These are phyloP conservation scores for Epinotia nisella DNA, from an alignment of 2,888 invertebrate species.

Conservation along the genomic window DNA sequence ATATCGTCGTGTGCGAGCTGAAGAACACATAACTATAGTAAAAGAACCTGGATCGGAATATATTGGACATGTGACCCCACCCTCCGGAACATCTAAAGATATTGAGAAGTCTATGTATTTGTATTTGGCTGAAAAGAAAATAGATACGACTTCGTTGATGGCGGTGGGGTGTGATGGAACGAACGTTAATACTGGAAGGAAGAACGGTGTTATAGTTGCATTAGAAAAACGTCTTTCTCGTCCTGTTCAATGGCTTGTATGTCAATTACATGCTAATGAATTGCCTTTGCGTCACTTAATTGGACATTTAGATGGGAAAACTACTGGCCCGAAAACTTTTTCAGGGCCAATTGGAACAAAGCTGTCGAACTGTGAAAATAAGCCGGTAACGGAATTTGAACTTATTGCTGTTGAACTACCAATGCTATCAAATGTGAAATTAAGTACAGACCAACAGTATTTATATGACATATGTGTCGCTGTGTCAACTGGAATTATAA, in stretches of 20 bases:
- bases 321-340: conserved; percentile 46
- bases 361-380: conserved; percentile 44
- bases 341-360: conserved; percentile 45
- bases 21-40: conserved; percentile 35
- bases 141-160: conserved; percentile 2
- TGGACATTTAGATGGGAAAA: conserved; percentile 46
- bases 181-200: conserved; percentile 44
- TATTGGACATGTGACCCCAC: too few species aligned
- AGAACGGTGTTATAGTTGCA: conserved; percentile 47
- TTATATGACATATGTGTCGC: conserved; percentile 35
- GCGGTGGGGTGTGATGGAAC: conserved; percentile 48
- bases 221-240: conserved; percentile 45
- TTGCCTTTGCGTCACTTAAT: conserved; percentile 46
- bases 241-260: conserved; percentile 48
- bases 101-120: conserved; percentile 8
- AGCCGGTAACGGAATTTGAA: conserved; percentile 39
- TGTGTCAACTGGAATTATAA: conserved; percentile 35
- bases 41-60: conserved; percentile 36
- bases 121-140: conserved; percentile 14
- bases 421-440: conserved; percentile 12
- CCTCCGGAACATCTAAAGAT: conserved; percentile 1
- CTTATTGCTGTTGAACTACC: conserved; percentile 37
- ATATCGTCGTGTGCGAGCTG: conserved; percentile 5
- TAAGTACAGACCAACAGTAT: conserved; percentile 45
- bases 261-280: conserved; percentile 46